A percentile compares a stretch with the other conserved stretches of the same genome.
Evolutionary conservation across 2,113 vertebrate species (phyloP).

Genomic region (Gracilinanus agilis): DNA sequence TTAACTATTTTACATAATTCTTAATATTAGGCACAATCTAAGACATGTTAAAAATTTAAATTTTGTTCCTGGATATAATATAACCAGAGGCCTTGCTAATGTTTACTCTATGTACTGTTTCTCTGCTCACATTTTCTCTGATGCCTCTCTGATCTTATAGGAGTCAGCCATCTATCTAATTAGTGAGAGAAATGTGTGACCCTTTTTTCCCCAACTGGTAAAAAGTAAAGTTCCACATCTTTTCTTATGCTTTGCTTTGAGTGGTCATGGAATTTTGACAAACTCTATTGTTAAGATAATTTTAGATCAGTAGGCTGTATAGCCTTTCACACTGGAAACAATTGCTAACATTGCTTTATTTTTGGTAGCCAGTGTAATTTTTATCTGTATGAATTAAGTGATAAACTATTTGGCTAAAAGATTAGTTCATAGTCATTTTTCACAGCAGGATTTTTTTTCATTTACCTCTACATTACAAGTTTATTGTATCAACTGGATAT

Average conservation of each 20-base stretch:
- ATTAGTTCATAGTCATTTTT: slow-evolving; percentile 22
- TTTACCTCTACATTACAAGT: slow-evolving; percentile 34
- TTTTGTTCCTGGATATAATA: slow-evolving; percentile 76
- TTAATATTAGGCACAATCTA: slow-evolving; percentile 61
- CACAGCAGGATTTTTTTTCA: slow-evolving; percentile 27
- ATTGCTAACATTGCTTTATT: slow-evolving; percentile 68
- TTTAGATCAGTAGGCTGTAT: slow-evolving; percentile 66
- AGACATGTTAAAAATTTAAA: slow-evolving; percentile 75
- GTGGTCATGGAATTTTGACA: slow-evolving; percentile 76
- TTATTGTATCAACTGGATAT: slow-evolving; percentile 42
- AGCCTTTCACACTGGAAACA: slow-evolving; percentile 72
- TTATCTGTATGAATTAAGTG: slow-evolving; percentile 54
- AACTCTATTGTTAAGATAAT: slow-evolving; percentile 71
- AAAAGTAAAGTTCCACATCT: slow-evolving; percentile 78
- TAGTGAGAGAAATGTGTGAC: slow-evolving; percentile 78
- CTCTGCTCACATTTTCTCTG: slow-evolving; percentile 70
- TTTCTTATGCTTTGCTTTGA: slow-evolving; percentile 75
- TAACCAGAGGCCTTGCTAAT: slow-evolving; percentile 68
- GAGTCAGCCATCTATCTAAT: slow-evolving; percentile 77
- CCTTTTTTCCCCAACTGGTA: slow-evolving; percentile 76
- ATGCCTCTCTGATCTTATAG: slow-evolving; percentile 74
- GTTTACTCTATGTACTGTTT: slow-evolving; percentile 72
- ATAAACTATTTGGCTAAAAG: slow-evolving; percentile 50
- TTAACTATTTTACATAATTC: slow-evolving; percentile 66
- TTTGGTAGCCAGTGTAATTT: slow-evolving; percentile 59